Percentiles rank a stretch among this genome's conserved stretches.
These are phyloP conservation scores for Dasysyrphus tricinctus DNA, from an alignment of 2,888 invertebrate species.

Conservation along the genomic window DNA sequence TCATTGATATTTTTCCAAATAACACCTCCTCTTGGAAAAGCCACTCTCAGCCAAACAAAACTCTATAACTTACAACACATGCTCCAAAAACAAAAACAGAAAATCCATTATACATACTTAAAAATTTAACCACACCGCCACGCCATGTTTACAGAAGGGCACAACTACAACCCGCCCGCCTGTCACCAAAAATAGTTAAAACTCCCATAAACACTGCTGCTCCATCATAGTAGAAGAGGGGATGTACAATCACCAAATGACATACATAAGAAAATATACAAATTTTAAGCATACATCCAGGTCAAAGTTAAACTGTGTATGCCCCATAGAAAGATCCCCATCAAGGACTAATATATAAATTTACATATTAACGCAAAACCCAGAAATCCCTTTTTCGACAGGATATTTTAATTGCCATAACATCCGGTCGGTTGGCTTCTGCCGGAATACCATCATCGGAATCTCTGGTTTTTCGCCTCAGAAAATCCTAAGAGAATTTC, in stretches of 20 bases:
- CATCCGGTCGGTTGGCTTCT: background rate
- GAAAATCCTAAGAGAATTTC: conserved; percentile 24
- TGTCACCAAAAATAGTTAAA: conserved; percentile 9
- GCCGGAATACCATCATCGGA: background rate
- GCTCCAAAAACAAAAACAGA: background rate
- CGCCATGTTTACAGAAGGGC: background rate
- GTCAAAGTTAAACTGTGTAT: background rate
- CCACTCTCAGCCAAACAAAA: too few species aligned
- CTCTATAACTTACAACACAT: too few species aligned
- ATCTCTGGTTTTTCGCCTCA: background rate
- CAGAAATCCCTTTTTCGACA: conserved; percentile 12
- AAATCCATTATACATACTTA: background rate
- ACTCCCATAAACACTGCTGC: background rate
- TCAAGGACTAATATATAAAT: conserved; percentile 5
- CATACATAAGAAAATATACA: background rate
- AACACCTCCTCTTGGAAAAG: too few species aligned
- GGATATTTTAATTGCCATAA: conserved; percentile 27
- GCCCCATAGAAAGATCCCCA: background rate
- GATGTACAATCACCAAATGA: background rate
- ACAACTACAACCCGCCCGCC: background rate
- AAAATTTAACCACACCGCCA: background rate
- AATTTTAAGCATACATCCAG: background rate
- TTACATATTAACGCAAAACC: conserved; percentile 1
- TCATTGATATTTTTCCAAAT: too few species aligned
- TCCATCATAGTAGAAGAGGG: background rate